Evolutionary conservation across 2,797 vertebrate genomes (phyloP).

Genomic region (Phoeniculus purpureus): DNA sequence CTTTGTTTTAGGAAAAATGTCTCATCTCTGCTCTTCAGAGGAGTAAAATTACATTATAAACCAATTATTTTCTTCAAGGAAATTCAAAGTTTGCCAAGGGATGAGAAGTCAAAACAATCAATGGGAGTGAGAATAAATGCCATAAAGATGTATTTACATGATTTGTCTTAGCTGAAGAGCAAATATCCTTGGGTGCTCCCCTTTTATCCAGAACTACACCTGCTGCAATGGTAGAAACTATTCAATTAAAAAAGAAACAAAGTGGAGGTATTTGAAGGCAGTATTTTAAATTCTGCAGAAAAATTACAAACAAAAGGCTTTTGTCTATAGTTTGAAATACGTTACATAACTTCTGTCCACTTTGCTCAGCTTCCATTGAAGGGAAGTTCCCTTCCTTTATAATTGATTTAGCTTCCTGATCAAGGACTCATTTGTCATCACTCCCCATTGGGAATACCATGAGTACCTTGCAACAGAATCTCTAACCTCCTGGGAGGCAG

Average conservation of each 20-base stretch:
- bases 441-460: not conserved
- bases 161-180: not conserved
- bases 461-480: not conserved
- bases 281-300: not conserved
- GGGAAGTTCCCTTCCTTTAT: not conserved
- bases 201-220: not conserved
- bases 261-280: not conserved
- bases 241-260: not conserved
- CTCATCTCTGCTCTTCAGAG: not conserved
- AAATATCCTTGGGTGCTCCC: not conserved
- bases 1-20: constrained; percentile 23
- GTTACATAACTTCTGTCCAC: not conserved
- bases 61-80: constrained; percentile 34
- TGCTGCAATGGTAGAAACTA: not conserved
- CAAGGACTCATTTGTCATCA: not conserved
- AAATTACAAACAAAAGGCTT: not conserved
- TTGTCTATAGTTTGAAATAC: not conserved
- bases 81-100: not conserved
- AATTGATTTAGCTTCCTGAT: not conserved
- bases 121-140: not conserved
- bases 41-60: constrained; percentile 38
- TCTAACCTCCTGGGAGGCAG: not conserved
- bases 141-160: not conserved
- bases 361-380: not conserved
- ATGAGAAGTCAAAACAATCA: constrained; percentile 6